A percentile compares a stretch with the other conserved stretches of the same genome.
phyloP scores from a whole-genome alignment of 2,797 vertebrate genomes.

The Synanceia verrucosa region DNA sequence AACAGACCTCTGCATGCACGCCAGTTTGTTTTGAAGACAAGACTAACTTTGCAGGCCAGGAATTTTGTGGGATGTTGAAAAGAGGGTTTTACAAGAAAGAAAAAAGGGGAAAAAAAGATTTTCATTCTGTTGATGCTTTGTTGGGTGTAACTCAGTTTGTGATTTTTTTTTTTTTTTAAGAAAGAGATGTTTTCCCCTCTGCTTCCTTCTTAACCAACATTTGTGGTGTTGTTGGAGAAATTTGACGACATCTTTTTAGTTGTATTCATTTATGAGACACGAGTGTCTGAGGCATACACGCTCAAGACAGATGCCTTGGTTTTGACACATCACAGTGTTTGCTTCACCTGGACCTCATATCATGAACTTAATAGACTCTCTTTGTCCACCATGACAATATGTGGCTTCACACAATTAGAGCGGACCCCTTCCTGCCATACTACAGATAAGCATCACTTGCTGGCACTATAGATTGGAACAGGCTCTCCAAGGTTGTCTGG shows the following conservation, averaged over 20 bases:
- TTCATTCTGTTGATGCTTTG: slow-evolving; percentile 18
- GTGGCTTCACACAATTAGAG: slow-evolving; percentile 79
- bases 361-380: slow-evolving; percentile 73
- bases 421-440: slow-evolving; percentile 68
- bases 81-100: slow-evolving; percentile 17
- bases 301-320: slow-evolving; percentile 29
- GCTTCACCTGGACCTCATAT: slow-evolving; percentile 62
- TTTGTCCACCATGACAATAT: slow-evolving; percentile 79
- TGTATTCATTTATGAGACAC: slow-evolving; percentile 15
- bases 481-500: slow-evolving; percentile 81
- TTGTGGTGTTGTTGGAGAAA: slow-evolving; percentile 1
- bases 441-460: slow-evolving; percentile 79
- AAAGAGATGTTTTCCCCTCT: neutral
- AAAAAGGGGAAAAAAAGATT: slow-evolving; percentile 13
- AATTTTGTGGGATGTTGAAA: slow-evolving; percentile 44
- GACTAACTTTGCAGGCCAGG: slow-evolving; percentile 32
- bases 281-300: neutral
- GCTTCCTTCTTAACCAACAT: neutral
- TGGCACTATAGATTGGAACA: slow-evolving; percentile 77
- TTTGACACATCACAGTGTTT: slow-evolving; percentile 47
- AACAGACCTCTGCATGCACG: slow-evolving; percentile 40
- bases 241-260: slow-evolving; percentile 11
- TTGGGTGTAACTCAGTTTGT: slow-evolving; percentile 8
- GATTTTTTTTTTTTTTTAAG: neutral
- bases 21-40: slow-evolving; percentile 59